phyloP scores from a whole-genome alignment of 2,888 invertebrate genomes.

The Ennomos quercinarius region DNA sequence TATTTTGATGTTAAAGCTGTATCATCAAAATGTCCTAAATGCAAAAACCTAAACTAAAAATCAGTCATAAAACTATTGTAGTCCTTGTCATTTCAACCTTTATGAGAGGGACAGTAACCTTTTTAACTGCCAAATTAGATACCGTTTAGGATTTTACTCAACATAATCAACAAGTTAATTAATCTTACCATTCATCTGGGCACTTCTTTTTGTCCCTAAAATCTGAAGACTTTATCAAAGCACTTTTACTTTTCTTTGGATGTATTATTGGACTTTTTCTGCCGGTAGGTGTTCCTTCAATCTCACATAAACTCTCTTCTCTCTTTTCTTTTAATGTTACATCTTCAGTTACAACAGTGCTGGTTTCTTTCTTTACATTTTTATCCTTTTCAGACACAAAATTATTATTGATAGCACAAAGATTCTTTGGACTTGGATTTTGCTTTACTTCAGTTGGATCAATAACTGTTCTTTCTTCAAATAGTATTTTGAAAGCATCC shows the following conservation, averaged over 20 bases:
- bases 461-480: slow-evolving; percentile 47
- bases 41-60: no score
- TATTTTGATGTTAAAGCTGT: no score
- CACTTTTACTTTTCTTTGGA: slow-evolving; percentile 53
- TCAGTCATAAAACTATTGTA: no score
- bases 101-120: no score
- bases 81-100: no score
- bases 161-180: no score
- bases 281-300: slow-evolving; percentile 71
- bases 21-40: no score
- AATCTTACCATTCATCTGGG: slow-evolving; percentile 63
- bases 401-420: not conserved
- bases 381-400: not conserved
- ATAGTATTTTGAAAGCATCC: slow-evolving; percentile 65
- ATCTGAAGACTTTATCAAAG: slow-evolving; percentile 46
- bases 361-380: slow-evolving; percentile 2
- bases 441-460: slow-evolving; percentile 33
- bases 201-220: slow-evolving; percentile 71
- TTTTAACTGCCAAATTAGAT: no score
- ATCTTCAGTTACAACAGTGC: slow-evolving; percentile 44
- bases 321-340: slow-evolving; percentile 34
- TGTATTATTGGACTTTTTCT: slow-evolving; percentile 72
- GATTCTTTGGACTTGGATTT: not conserved
- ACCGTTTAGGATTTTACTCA: no score
- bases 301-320: slow-evolving; percentile 67